These are phyloP conservation scores for Crotalus helleri DNA, from an alignment of 2,113 vertebrate genomes.

Conservation along the genomic window DNA sequence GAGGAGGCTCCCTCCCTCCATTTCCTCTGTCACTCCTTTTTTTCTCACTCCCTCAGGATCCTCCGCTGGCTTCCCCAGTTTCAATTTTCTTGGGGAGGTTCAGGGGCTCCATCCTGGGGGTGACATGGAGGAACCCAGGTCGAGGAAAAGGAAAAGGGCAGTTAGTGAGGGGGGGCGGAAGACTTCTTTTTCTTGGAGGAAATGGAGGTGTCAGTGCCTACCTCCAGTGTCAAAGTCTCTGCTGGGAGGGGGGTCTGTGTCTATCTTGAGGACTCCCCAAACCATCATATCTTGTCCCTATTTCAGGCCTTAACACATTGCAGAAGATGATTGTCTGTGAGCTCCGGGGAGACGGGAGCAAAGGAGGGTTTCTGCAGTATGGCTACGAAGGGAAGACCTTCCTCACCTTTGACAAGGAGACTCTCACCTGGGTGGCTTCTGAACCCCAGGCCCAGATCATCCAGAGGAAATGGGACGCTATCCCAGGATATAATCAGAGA, in stretches of 20 bases:
- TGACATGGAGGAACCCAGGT: no score
- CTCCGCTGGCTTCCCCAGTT: no score
- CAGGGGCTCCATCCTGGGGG: no score
- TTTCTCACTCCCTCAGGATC: no score
- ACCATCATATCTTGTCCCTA: background rate
- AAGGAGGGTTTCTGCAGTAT: fast-evolving
- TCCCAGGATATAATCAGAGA: background rate
- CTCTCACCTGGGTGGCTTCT: background rate
- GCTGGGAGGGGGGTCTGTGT: no score
- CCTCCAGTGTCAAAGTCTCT: no score
- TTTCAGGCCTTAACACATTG: background rate
- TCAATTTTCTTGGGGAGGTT: background rate
- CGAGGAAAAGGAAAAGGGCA: no score
- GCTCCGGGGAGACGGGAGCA: background rate
- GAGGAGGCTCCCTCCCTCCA: background rate
- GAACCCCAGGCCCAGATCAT: background rate
- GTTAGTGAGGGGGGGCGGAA: no score
- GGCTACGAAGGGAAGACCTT: background rate
- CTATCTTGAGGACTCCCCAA: background rate
- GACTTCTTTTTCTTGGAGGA: no score
- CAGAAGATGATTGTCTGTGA: background rate
- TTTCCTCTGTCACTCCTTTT: background rate
- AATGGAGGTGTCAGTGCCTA: background rate
- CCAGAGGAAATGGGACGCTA: background rate
- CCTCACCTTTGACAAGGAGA: background rate